These are phyloP conservation scores for Platynereis dumerilii DNA, from an alignment of 2,888 invertebrate genomes.

Conservation along the genomic window DNA sequence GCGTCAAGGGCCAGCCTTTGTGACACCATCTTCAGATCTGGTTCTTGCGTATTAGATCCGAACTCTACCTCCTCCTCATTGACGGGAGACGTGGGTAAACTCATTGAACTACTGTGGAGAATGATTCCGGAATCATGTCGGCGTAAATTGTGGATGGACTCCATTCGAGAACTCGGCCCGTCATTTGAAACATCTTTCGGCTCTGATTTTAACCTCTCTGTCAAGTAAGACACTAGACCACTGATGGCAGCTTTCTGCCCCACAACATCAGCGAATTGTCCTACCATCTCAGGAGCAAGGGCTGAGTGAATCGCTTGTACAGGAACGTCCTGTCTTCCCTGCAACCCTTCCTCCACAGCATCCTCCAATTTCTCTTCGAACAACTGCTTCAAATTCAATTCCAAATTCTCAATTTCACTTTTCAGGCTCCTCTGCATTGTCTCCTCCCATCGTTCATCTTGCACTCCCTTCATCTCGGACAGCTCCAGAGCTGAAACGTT, in stretches of 20 bases:
- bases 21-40: constrained; percentile 6
- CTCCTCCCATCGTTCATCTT: constrained; percentile 2
- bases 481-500: neutral
- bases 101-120: constrained; percentile 9
- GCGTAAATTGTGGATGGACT: neutral
- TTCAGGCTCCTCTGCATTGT: constrained; percentile 9
- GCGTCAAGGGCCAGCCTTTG: constrained; percentile 11
- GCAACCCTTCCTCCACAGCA: neutral
- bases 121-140: constrained; percentile 26
- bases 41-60: neutral
- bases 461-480: neutral
- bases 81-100: constrained; percentile 24
- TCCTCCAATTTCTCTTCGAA: constrained; percentile 15
- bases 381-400: neutral
- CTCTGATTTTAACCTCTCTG: constrained; percentile 30
- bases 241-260: constrained; percentile 74
- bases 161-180: neutral
- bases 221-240: constrained; percentile 44
- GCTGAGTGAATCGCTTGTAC: neutral
- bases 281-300: neutral
- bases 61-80: constrained; percentile 6
- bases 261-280: constrained; percentile 67
- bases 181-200: constrained; percentile 6
- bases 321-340: constrained; percentile 2
- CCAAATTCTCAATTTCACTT: constrained; percentile 3